Evolutionary conservation across 23 tunicate genomes (phyloP).

Genomic region (Trididemnum nubilum): DNA sequence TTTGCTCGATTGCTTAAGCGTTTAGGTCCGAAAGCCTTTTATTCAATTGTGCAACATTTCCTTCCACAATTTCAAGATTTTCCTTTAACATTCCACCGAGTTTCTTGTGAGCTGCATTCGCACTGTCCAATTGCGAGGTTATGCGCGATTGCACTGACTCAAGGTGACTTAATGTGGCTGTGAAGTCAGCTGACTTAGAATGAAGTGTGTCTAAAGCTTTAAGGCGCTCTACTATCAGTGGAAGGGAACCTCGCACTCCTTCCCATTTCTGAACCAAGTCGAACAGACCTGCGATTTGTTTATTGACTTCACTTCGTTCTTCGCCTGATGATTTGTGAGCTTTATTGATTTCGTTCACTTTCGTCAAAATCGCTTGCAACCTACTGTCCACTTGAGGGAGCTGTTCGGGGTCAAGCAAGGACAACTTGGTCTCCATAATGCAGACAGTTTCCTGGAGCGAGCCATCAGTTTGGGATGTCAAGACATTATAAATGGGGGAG

Average conservation of each 20-base stretch:
- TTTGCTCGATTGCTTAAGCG: too few species aligned
- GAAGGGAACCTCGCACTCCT: constrained; percentile 55
- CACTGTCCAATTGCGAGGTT: constrained; percentile 34
- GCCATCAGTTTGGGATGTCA: constrained; percentile 39
- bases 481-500: constrained; percentile 19
- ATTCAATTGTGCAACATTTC: constrained; percentile 58
- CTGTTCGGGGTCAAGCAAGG: constrained; percentile 79
- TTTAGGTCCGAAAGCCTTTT: constrained; percentile 34
- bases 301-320: constrained; percentile 47
- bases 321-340: constrained; percentile 52
- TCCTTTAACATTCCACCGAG: constrained; percentile 50
- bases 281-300: constrained; percentile 60
- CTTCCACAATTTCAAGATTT: constrained; percentile 52
- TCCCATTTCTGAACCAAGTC: constrained; percentile 75
- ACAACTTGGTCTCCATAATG: constrained; percentile 56
- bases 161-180: constrained; percentile 51
- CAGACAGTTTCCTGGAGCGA: constrained; percentile 53
- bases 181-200: constrained; percentile 59
- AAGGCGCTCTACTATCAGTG: constrained; percentile 52
- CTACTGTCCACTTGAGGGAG: constrained; percentile 82
- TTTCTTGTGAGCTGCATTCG: constrained; percentile 44
- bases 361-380: constrained; percentile 73
- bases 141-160: constrained; percentile 71
- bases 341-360: constrained; percentile 91
- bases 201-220: constrained; percentile 56